Base-by-base conservation (phyloP, 2,888 invertebrate species). In the Melieria crassipennis region DNA sequence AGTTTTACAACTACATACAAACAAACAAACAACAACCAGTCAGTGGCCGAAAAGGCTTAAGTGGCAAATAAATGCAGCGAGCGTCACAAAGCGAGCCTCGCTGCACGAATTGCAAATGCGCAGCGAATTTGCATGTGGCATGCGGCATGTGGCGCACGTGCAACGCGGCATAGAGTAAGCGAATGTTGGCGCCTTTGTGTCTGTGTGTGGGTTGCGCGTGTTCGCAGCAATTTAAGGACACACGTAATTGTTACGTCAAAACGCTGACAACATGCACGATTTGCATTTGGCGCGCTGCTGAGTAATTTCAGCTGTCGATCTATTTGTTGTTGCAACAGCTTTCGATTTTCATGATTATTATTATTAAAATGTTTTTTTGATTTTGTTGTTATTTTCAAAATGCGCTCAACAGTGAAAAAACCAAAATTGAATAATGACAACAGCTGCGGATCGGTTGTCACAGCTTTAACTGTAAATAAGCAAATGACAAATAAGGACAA, bases 221-320 rank as follows among this genome's bases (percentile, higher is more conserved):
- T 58, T 42, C 10, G 30, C 58, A 56, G 67, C 52, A 67, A 61
- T 67, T 61, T 68, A 63, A 70, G 67, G n/a, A 65, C 46, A 43
- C 55, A 63, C 52, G 72, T 74, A 75, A 75, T 76, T 75, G 75
- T 76, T 75, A 69, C 75, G 77, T 76, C 79, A 77, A 75, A 78
- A 78, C 77, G 80, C 79, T 78, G 76, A 75, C 78, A 78, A 72
- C 74, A 73, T 75, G 71, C 73, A 67, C 50, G 60, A 67, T 60
- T 61, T 52, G 50, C 42, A 10, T n/a, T 13, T 65, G 30, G 30
- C 30, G 30, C 30, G 3, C 30, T 2, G 2, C 30, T 30, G 30
- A 30, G 30, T 30, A 30, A 30, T 30, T 30, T 30, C 30, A 30
- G 30, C 30, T 30, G 30, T 30, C 30, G 30, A 30, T 30, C 30